phyloP scores from a whole-genome alignment of 2,888 invertebrate genomes.

The Diarsia brunnea region DNA sequence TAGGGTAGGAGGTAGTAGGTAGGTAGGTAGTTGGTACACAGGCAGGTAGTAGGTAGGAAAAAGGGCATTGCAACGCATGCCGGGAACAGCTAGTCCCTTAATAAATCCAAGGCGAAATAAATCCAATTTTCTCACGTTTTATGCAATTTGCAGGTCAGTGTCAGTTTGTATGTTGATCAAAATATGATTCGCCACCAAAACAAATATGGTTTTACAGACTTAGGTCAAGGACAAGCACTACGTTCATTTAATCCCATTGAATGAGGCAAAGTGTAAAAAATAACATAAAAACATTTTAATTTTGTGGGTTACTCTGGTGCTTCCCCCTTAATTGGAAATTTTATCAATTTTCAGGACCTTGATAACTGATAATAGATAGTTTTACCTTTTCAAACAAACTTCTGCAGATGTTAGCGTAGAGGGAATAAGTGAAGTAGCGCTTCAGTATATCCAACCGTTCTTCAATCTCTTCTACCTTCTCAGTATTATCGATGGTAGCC shows the following conservation, averaged over 20 bases:
- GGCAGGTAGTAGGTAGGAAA: too few species aligned
- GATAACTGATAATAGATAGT: too few species aligned
- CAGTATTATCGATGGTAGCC: constrained; percentile 96
- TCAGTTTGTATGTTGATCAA: neutral
- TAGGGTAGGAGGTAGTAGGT: too few species aligned
- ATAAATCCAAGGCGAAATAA: neutral
- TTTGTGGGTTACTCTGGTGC: neutral
- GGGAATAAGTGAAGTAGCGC: constrained; percentile 96
- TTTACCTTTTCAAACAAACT: constrained; percentile 97
- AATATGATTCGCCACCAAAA: neutral
- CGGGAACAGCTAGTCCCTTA: too few species aligned
- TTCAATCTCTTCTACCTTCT: constrained; percentile 95
- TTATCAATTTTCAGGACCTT: neutral
- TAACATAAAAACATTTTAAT: neutral
- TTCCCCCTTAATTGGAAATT: neutral
- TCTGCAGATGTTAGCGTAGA: constrained; percentile 97
- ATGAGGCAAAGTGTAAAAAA: neutral
- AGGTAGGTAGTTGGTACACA: too few species aligned
- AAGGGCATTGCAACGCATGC: too few species aligned
- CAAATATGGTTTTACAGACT: too few species aligned
- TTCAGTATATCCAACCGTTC: constrained; percentile 94
- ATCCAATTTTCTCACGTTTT: neutral
- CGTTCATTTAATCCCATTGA: too few species aligned
- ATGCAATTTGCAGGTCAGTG: too few species aligned
- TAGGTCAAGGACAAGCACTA: too few species aligned